Evolutionary conservation across 2,888 invertebrate species (phyloP), one percentile per base, ranked within the genome.

Genomic region (Xestia ashworthii): DNA sequence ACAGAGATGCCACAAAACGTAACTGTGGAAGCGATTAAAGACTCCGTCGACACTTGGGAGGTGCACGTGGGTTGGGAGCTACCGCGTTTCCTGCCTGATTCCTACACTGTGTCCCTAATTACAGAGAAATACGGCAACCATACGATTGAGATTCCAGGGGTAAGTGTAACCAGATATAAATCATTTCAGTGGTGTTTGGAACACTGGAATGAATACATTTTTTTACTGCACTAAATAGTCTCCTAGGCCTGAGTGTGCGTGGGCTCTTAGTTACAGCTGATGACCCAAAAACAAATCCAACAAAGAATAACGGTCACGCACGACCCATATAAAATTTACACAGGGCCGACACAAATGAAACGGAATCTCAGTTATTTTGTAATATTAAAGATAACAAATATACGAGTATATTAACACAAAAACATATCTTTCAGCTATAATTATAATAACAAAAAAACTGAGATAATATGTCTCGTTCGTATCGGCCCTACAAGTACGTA

Each of bases 11-110:
- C 91, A 0, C 14, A 83, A 1, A 84, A 92, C 50, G 75, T 95
- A 4, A 72, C 84, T 0, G 25, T 93, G 3, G 66, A 76, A 0
- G 90, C 91, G 0, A 78, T 38, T 2, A 81, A 87, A 58, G 81
- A 86, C 1, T 78, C 82, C 9, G 77, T 62, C 0, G 79, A 79
- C 1, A 89, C 86, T 0, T 95, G 94, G 94, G 82, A 87, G 16
- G 92, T 96, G 14, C 75, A 53, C 5, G 94, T 94, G 4, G 74
- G 60, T 0, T 96, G 96, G 96, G n/a, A 73, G 0, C 71, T 19
- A 4, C 94, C 94, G 0, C 25, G 6, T 0, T 70, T 58, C 22
- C 50, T 46, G 0, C 94, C 95, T 0, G 81, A 90, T 0, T 60
- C 58, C 1, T 95, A 95, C 87, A 93, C 91, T 41, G 86, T 95